Percentiles rank a stretch among this genome's conserved stretches.
phyloP scores from a whole-genome alignment of 1,140 invertebrate genomes.

The Matsumurasca onukii region DNA sequence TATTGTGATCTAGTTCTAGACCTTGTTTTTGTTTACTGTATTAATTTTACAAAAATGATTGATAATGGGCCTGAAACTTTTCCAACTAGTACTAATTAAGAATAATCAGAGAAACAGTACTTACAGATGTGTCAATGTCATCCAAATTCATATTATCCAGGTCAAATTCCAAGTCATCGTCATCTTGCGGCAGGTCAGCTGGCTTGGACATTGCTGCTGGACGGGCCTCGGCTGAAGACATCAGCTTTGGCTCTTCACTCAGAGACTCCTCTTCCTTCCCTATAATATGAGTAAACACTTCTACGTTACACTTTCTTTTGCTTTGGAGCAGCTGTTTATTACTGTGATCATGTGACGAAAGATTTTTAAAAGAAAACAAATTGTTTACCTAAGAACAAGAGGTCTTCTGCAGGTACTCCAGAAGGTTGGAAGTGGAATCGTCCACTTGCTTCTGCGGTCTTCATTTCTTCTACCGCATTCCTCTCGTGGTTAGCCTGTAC shows the following conservation, averaged over 20 bases:
- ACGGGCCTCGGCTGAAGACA: slow-evolving; percentile 9
- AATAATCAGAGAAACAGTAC: no score
- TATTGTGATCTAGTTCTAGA: no score
- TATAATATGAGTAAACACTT: not conserved
- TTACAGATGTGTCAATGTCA: slow-evolving; percentile 42
- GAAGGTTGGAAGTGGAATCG: slow-evolving; percentile 51
- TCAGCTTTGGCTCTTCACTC: not conserved
- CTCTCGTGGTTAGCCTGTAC: slow-evolving; percentile 69
- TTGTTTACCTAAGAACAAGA: slow-evolving; percentile 1
- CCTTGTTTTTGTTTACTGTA: no score
- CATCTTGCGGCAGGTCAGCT: slow-evolving; percentile 37
- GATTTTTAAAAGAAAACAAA: not conserved
- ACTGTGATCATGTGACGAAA: not conserved
- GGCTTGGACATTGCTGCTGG: slow-evolving; percentile 31
- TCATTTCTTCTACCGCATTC: slow-evolving; percentile 72
- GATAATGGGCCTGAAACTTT: no score
- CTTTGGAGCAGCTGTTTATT: not conserved
- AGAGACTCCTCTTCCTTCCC: not conserved
- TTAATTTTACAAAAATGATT: no score
- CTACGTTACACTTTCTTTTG: not conserved
- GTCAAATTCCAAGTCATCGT: slow-evolving; percentile 54
- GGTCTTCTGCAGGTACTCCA: slow-evolving; percentile 31
- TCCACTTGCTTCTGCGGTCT: slow-evolving; percentile 56
- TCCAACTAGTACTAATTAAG: no score
- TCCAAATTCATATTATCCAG: slow-evolving; percentile 49